Evolutionary conservation across 2,888 invertebrate species (phyloP), one percentile per base, ranked within the genome.

Genomic region (Exephanes ischioxanthus): DNA sequence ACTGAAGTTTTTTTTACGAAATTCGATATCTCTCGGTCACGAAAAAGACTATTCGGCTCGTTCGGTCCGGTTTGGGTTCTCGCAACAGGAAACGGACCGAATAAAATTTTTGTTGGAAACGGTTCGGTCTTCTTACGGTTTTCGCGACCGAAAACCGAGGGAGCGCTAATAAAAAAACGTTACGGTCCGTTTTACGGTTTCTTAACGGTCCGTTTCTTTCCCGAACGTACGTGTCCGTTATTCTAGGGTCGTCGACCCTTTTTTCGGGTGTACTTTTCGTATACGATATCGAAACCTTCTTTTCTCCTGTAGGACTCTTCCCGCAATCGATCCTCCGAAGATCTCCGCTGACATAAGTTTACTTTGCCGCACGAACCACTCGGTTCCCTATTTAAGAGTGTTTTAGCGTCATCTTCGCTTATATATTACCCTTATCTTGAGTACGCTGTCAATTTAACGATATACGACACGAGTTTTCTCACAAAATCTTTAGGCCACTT

Each of bases 401-500:
- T 11, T 58, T 11, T 16, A 16, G 16, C 16, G 45, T 48, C 45
- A 48, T 16, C 1, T 16, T 48, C 45, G 14, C 45, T 48, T 48
- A 48, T 48, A 3, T 48, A 48, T 48, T 48, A 48, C 16, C 45
- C 45, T 48, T 48, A 48, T 48, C 16, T 16, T 16, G 14, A 48
- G 45, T 48, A 48, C 45, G 45, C 45, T 48, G 2, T 48, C 45
- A 16, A 48, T 16, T 16, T 16, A 16, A 48, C 45, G 45, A 48
- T 48, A 48, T 16, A 48, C 45, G 4, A 48, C 16, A 48, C 45
- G 51, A 81, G 37, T 55, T 1, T 9, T 58, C 66, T 48, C n/a
- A 14, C 48, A 33, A 30, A 33, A 80, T 45, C 22, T n/a, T 73
- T 81, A 81, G 78, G 78, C 78, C 81, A 70, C 58, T 66, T 80